Base-by-base conservation (phyloP, 2,888 invertebrate genomes). In the Diachrysia chrysitis region DNA sequence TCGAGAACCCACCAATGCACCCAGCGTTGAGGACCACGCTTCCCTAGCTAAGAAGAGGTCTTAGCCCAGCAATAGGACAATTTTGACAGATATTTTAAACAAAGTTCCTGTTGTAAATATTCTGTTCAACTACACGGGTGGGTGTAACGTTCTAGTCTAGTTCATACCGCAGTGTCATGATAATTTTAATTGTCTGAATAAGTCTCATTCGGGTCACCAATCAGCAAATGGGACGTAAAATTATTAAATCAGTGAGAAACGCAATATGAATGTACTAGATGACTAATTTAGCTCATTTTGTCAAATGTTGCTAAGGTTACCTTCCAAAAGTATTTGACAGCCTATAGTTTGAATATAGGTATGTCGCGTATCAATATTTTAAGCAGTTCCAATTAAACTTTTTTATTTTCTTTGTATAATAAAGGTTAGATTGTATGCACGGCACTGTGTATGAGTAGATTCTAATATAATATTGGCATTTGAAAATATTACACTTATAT, bases 161-260 rank as follows among this genome's bases (percentile, higher is more conserved):
- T 19, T 10, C 23, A 17, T 46, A 29, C 25, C 5, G 66, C 21
- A 19, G n/a, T 46, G 6, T 54, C 9, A 23, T 48, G 19, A 53
- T 42, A 58, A 61, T 17, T 65, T 75, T 69, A 83, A 83, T 81
- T 76, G 71, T 37, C 55, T 71, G 64, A 68, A 73, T 67, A 46
- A 46, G 65, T 58, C 75, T 67, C 64, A 79, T 82, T 78, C 65
- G 69, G 78, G 78, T 64, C 77, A 57, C 62, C 76, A 82, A 83
- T 85, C 83, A 83, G 71, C 66, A 58, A 85, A 74, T 83, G 69
- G 87, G 83, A 71, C 86, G 75, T 76, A 71, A 62, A 69, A 65
- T 54, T 59, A 66, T 79, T 66, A 58, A 63, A 73, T 58, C 21
- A 55, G 35, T 55, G 59, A 51, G 68, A 69, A 78, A 82, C 62